Evolutionary conservation across 2,797 vertebrate genomes (phyloP).

Genomic region (Carapus acus): DNA sequence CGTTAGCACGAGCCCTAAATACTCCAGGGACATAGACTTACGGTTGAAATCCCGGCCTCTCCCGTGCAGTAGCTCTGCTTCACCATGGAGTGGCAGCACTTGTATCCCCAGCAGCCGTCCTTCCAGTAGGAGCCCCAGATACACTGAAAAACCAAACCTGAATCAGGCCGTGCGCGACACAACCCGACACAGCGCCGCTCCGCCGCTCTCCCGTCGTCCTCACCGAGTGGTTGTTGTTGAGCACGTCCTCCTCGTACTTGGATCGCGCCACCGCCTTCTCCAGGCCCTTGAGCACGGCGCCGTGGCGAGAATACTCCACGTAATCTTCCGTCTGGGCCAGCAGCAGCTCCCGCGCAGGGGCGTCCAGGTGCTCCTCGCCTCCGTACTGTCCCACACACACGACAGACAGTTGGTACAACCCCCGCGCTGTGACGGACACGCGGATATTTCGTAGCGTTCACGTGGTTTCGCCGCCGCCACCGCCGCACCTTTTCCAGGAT

Average conservation of each 20-base stretch:
- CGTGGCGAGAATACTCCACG: conserved; percentile 94
- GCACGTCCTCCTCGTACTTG: conserved; percentile 95
- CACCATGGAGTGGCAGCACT: conserved; percentile 94
- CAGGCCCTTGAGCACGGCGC: conserved; percentile 93
- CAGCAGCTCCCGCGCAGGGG: conserved; percentile 86
- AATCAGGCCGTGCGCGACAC: too few species aligned
- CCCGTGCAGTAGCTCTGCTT: conserved; percentile 97
- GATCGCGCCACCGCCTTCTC: conserved; percentile 92
- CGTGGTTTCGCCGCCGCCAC: too few species aligned
- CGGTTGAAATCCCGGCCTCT: conserved; percentile 82
- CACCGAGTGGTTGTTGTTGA: conserved; percentile 91
- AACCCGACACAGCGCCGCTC: not conserved
- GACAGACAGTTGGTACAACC: not conserved
- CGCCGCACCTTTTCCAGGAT: conserved; percentile 86
- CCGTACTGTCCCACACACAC: conserved; percentile 79
- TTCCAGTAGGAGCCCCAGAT: conserved; percentile 98
- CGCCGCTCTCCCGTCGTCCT: conserved; percentile 3
- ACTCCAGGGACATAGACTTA: conserved; percentile 62
- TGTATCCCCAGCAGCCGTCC: conserved; percentile 94
- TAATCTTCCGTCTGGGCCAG: conserved; percentile 97
- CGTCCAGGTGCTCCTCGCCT: conserved; percentile 88
- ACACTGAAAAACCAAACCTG: conserved; percentile 71
- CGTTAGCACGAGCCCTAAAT: not conserved
- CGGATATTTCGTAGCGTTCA: not conserved
- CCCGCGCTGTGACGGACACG: not conserved